These are phyloP conservation scores for Falco berigora DNA, from an alignment of 2,797 vertebrate species.

Conservation along the genomic window DNA sequence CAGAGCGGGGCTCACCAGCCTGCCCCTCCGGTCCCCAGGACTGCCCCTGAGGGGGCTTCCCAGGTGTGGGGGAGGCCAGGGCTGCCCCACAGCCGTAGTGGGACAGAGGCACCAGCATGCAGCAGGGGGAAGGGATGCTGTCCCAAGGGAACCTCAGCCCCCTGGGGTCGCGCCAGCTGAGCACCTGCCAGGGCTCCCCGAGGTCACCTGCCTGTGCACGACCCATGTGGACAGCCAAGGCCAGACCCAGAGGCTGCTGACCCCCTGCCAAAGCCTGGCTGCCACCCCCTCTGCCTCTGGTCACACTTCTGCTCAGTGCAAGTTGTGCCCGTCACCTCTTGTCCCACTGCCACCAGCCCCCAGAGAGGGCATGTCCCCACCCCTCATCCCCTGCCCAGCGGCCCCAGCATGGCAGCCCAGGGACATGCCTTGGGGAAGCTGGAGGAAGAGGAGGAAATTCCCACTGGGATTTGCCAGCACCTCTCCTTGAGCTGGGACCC, in stretches of 20 bases:
- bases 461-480: neutral
- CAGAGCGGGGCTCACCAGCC: neutral
- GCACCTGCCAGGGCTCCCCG: neutral
- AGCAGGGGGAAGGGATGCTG: rapidly evolving
- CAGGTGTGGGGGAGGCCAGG: neutral
- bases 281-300: neutral
- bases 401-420: neutral
- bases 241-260: neutral
- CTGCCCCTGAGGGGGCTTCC: neutral
- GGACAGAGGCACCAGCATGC: neutral
- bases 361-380: neutral
- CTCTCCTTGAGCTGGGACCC: neutral
- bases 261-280: neutral
- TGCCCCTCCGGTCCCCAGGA: neutral
- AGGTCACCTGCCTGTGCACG: neutral
- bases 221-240: neutral
- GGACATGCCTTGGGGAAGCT: neutral
- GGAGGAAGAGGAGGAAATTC: neutral
- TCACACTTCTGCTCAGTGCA: neutral
- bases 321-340: neutral
- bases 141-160: neutral
- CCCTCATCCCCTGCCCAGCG: neutral
- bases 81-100: neutral
- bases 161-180: no score
- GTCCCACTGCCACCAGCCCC: neutral